phyloP scores from a whole-genome alignment of 2,888 invertebrate species.

The Mactromeris polynyma region DNA sequence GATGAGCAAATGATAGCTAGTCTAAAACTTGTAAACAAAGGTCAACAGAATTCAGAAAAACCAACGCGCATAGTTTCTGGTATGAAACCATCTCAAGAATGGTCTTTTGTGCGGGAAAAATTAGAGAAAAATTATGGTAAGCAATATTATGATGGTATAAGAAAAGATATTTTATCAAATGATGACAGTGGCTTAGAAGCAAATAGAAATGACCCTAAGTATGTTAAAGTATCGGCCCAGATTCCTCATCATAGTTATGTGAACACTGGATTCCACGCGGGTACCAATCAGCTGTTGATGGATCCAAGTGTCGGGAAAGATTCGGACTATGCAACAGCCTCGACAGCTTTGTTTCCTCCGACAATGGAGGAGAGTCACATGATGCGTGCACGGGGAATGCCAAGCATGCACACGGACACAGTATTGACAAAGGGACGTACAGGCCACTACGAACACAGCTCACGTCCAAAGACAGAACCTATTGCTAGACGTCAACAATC shows the following conservation, averaged over 20 bases:
- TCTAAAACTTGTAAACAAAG: constrained; percentile 67
- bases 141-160: constrained; percentile 72
- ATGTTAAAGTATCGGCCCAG: constrained; percentile 38
- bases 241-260: constrained; percentile 26
- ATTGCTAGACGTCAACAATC: constrained; percentile 21
- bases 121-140: constrained; percentile 72
- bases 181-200: background rate
- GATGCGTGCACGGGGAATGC: constrained; percentile 6
- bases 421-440: constrained; percentile 12
- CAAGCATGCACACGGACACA: constrained; percentile 29
- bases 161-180: constrained; percentile 69
- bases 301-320: constrained; percentile 18
- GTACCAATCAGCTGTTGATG: background rate
- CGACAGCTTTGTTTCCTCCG: constrained; percentile 32
- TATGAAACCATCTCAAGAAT: constrained; percentile 70
- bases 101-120: constrained; percentile 75
- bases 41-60: constrained; percentile 22
- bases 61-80: constrained; percentile 2
- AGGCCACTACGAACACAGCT: background rate
- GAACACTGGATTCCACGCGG: background rate
- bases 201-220: constrained; percentile 9
- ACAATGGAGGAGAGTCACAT: background rate
- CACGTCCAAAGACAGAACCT: constrained; percentile 41
- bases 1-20: constrained; percentile 78
- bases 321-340: constrained; percentile 37